These are phyloP conservation scores for Brachionus plicatilis DNA, from an alignment of 1,140 invertebrate genomes.

Conservation along the genomic window DNA sequence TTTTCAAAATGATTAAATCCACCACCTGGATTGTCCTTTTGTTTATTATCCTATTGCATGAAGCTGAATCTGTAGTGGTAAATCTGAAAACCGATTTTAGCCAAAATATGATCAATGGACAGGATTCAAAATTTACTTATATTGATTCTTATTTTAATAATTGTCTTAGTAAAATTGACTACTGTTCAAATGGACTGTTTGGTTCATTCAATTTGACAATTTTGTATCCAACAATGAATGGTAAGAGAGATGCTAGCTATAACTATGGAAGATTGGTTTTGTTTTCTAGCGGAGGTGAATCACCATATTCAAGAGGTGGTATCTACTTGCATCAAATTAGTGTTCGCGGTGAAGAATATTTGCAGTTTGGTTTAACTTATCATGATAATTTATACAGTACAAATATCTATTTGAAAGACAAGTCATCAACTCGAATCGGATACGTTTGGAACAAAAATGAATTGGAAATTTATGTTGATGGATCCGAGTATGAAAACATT, in stretches of 20 bases:
- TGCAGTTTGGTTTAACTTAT: neutral
- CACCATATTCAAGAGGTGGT: slow-evolving; percentile 17
- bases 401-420: neutral
- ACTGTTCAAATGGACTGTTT: neutral
- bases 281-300: neutral
- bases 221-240: neutral
- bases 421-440: neutral
- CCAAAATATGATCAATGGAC: neutral
- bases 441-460: neutral
- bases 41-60: neutral
- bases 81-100: neutral
- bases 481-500: neutral
- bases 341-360: neutral
- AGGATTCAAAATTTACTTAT: neutral
- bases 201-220: neutral
- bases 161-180: slow-evolving; percentile 31
- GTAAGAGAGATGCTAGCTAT: neutral
- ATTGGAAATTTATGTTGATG: slow-evolving; percentile 20
- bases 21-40: neutral
- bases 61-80: neutral
- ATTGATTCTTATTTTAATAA: slow-evolving; percentile 30
- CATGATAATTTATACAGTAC: neutral
- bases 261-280: slow-evolving; percentile 2
- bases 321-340: slow-evolving; percentile 30
- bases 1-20: neutral